Percentiles rank a stretch among this genome's conserved stretches.
Conservation (phyloP, 1,140 invertebrate genomes). For the Paraescarpia echinospica region DNA sequence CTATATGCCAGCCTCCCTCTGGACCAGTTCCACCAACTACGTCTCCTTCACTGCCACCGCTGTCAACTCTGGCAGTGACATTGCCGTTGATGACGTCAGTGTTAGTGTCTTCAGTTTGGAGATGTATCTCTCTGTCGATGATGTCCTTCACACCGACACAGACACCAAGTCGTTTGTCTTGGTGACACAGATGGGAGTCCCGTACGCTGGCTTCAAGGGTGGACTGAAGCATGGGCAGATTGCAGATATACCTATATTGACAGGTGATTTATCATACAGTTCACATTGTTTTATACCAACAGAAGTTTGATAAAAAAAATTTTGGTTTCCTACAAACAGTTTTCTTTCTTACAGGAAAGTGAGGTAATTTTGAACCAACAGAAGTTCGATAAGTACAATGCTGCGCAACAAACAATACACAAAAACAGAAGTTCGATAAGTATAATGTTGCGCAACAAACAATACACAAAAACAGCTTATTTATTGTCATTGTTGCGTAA, state of each 20-base stretch:
- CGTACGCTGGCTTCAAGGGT: neutral
- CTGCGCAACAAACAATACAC: too few species aligned
- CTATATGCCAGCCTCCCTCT: neutral
- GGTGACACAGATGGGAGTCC: neutral
- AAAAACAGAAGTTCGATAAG: too few species aligned
- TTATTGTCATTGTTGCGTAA: too few species aligned
- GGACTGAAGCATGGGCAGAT: neutral
- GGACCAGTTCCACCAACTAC: neutral
- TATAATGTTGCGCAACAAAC: too few species aligned
- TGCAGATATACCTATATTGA: neutral
- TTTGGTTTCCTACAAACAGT: neutral
- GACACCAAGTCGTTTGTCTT: neutral
- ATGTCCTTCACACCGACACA: neutral
- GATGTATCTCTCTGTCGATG: neutral
- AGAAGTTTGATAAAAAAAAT: too few species aligned
- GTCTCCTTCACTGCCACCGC: neutral
- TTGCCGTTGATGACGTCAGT: neutral
- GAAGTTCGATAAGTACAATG: too few species aligned
- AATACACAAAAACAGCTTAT: too few species aligned
- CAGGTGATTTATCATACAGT: neutral
- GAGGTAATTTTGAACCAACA: too few species aligned
- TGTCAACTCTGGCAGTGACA: neutral
- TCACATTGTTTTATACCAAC: too few species aligned
- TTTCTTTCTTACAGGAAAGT: too few species aligned
- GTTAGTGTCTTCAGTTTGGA: neutral